phyloP scores from a whole-genome alignment of 1,140 invertebrate genomes.

The Sogatella furcifera region DNA sequence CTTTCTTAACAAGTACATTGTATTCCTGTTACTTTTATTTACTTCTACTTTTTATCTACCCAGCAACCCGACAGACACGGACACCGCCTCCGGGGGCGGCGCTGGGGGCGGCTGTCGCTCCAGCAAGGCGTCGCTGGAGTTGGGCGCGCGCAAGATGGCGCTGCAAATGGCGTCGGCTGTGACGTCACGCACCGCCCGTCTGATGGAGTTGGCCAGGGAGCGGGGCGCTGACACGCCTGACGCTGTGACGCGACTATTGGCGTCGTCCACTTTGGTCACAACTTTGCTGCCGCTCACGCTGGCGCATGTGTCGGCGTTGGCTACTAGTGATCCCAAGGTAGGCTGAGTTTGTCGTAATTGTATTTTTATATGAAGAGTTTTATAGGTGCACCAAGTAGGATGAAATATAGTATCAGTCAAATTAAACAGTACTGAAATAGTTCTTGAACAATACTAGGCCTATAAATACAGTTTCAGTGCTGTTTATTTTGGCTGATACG shows the following conservation, averaged over 20 bases:
- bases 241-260: constrained; percentile 38
- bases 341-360: constrained; percentile 12
- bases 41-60: no score
- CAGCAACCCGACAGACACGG: constrained; percentile 52
- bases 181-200: constrained; percentile 55
- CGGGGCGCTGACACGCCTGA: constrained; percentile 38
- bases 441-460: no score
- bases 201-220: constrained; percentile 58
- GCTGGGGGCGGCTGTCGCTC: constrained; percentile 12
- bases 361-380: no score
- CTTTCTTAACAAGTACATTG: no score
- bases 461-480: no score
- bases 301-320: constrained; percentile 69
- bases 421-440: no score
- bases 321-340: constrained; percentile 70
- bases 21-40: no score
- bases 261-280: constrained; percentile 51
- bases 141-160: constrained; percentile 59
- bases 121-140: constrained; percentile 52
- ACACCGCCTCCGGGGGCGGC: constrained; percentile 40
- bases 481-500: no score
- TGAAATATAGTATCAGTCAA: no score
- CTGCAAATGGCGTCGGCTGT: constrained; percentile 60
- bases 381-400: no score
- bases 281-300: constrained; percentile 67